A percentile compares a stretch with the other conserved stretches of the same genome.
phyloP scores from a whole-genome alignment of 2,113 vertebrate genomes.

The Montifringilla adamsi region DNA sequence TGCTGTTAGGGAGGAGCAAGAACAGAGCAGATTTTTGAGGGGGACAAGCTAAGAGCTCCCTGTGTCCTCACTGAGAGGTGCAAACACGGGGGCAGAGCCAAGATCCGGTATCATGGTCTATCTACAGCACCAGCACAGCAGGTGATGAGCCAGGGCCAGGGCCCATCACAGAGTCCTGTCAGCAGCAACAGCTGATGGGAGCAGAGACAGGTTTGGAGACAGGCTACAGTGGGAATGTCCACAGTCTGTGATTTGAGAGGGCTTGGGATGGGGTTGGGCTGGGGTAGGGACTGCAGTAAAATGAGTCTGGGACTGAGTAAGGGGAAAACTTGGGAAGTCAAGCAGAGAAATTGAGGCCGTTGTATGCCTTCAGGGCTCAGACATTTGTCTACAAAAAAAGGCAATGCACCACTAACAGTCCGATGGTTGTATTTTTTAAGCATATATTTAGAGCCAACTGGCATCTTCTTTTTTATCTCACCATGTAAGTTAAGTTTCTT shows the following conservation, averaged over 20 bases:
- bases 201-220: neutral
- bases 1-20: neutral
- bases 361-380: neutral
- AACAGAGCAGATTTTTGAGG: neutral
- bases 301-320: neutral
- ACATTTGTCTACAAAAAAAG: neutral
- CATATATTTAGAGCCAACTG: neutral
- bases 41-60: neutral
- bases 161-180: neutral
- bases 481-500: neutral
- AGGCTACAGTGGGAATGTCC: neutral
- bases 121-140: rapidly evolving
- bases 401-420: neutral
- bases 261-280: neutral
- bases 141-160: neutral
- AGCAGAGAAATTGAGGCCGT: neutral
- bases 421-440: neutral
- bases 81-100: neutral
- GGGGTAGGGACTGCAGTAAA: neutral
- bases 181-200: neutral
- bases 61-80: rapidly evolving
- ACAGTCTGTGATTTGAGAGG: neutral
- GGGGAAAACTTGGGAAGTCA: neutral
- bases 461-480: neutral
- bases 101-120: rapidly evolving